Evolutionary conservation across 2,888 invertebrate species (phyloP).

Genomic region (Lasioglossum leucozonium): DNA sequence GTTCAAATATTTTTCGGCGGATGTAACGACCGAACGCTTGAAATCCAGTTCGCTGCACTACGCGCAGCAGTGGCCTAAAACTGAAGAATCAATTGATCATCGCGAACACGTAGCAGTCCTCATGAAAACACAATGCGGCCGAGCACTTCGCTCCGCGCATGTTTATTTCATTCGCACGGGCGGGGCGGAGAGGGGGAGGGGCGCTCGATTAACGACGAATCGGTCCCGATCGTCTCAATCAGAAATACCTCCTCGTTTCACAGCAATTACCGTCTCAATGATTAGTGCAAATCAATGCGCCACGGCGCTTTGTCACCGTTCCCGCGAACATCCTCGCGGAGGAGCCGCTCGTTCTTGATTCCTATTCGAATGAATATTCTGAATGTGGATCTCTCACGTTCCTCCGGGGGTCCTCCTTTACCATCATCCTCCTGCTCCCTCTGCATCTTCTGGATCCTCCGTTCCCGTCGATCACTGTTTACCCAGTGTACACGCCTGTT

Average conservation of each 20-base stretch:
- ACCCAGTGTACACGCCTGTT: constrained; percentile 43
- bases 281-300: constrained; percentile 59
- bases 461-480: constrained; percentile 23
- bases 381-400: constrained; percentile 25
- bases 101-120: background rate
- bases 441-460: background rate
- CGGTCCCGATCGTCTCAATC: constrained; percentile 29
- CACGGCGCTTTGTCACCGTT: constrained; percentile 39
- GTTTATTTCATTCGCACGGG: constrained; percentile 48
- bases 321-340: constrained; percentile 34
- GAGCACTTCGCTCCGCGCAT: constrained; percentile 14
- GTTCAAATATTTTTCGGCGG: background rate
- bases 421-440: background rate
- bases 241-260: constrained; percentile 36
- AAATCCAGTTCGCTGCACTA: background rate
- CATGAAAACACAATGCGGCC: constrained; percentile 14
- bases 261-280: constrained; percentile 53
- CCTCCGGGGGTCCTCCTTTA: background rate
- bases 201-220: constrained; percentile 41
- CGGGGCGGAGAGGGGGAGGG: too few species aligned
- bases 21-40: background rate
- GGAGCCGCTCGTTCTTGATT: constrained; percentile 41
- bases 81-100: constrained; percentile 14
- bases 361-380: constrained; percentile 60
- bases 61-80: background rate